Conservation (phyloP, 1,140 invertebrate genomes). For the Pentalonia nigronervosa region DNA sequence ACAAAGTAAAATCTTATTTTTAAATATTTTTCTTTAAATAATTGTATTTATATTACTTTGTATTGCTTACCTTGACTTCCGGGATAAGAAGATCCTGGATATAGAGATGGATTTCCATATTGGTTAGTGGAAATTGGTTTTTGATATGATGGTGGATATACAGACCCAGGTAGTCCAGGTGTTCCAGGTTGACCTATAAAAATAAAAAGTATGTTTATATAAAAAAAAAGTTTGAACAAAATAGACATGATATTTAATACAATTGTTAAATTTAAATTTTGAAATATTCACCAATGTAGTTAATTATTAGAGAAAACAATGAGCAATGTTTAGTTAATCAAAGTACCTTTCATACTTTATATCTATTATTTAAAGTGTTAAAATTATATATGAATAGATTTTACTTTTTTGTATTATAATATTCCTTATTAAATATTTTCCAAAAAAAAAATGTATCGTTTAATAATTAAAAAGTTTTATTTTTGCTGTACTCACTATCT, state of each 20-base stretch:
- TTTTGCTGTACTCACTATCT: too few species aligned
- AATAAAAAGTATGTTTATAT: background rate
- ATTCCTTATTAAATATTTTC: too few species aligned
- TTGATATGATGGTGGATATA: slow-evolving; percentile 57
- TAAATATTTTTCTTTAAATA: background rate
- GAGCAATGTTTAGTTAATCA: too few species aligned
- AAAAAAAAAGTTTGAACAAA: background rate
- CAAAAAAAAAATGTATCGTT: too few species aligned
- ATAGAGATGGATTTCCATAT: background rate
- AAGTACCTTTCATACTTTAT: too few species aligned
- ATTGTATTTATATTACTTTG: background rate
- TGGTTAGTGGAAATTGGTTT: slow-evolving; percentile 45
- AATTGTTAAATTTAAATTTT: background rate
- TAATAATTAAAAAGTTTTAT: too few species aligned
- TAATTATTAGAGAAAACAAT: background rate
- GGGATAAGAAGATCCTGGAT: slow-evolving; percentile 8
- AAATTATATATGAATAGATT: background rate
- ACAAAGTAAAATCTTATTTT: background rate
- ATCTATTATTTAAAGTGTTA: too few species aligned
- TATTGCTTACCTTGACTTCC: slow-evolving; percentile 20
- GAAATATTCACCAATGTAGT: background rate
- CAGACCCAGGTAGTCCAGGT: slow-evolving; percentile 60
- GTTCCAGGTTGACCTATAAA: slow-evolving; percentile 60
- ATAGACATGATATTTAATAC: background rate
- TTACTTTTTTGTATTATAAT: too few species aligned